Evolutionary conservation across 2,797 vertebrate species (phyloP).

Genomic region (Chaetophractus vellerosus): DNA sequence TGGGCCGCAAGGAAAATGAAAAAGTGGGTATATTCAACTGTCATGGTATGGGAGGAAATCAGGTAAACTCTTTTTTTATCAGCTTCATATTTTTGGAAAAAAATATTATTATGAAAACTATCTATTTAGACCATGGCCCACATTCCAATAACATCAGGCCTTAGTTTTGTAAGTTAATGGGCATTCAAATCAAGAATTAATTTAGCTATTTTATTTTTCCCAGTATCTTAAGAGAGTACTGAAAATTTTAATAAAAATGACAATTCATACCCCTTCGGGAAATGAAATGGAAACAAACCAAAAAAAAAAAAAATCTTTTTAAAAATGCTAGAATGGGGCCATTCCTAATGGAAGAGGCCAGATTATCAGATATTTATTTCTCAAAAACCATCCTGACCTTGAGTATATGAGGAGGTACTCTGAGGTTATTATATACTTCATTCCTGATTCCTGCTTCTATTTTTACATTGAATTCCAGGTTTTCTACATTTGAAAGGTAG

Average conservation of each 20-base stretch:
- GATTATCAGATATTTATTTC: no score
- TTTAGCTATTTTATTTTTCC: background rate
- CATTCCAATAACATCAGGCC: background rate
- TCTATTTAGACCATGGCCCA: background rate
- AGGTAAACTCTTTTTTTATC: constrained; percentile 91
- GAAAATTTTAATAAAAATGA: background rate
- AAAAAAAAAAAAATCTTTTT: background rate
- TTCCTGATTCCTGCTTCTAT: no score
- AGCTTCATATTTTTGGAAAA: background rate
- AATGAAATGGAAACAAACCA: background rate
- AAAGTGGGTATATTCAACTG: constrained; percentile 99
- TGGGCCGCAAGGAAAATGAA: constrained; percentile 99
- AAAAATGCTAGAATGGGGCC: no score
- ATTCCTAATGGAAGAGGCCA: no score
- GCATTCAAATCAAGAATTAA: background rate
- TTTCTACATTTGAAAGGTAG: constrained; percentile 53
- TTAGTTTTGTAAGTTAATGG: background rate
- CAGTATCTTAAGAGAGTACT: background rate
- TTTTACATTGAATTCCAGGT: no score
- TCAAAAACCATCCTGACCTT: no score
- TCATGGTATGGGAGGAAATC: constrained; percentile 99
- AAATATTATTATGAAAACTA: background rate
- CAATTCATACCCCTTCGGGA: background rate
- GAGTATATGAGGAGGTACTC: no score
- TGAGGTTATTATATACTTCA: no score